Conservation (phyloP, 2,113 vertebrate genomes). For the Erpornis zantholeuca region DNA sequence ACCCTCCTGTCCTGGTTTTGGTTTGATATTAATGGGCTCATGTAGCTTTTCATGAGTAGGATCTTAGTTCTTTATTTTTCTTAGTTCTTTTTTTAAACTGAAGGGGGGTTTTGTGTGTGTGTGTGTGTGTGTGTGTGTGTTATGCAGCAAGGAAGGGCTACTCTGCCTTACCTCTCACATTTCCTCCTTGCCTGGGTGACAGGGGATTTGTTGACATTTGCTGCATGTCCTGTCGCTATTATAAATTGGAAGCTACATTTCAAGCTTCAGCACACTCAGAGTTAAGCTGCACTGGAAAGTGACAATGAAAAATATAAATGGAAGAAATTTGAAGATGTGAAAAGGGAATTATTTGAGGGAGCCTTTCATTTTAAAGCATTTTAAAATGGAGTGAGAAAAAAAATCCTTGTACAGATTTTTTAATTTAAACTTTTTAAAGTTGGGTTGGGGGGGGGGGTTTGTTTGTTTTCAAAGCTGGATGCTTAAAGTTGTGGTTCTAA, state of each 20-base stretch:
- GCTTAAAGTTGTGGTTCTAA: not conserved
- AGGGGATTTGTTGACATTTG: conserved; percentile 77
- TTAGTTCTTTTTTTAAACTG: not conserved
- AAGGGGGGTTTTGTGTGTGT: not conserved
- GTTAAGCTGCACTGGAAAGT: conserved; percentile 69
- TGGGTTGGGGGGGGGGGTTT: fast-evolving
- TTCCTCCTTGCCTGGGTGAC: conserved; percentile 56
- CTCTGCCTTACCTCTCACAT: conserved; percentile 59
- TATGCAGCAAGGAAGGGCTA: conserved; percentile 27
- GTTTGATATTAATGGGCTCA: conserved; percentile 13
- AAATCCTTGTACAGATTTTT: not conserved
- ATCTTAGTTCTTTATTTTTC: not conserved
- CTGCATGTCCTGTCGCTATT: conserved; percentile 71
- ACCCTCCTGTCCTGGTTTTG: not conserved
- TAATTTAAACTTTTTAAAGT: not conserved
- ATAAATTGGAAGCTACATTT: conserved; percentile 71
- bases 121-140: not conserved
- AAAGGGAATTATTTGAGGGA: not conserved
- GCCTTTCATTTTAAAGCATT: not conserved
- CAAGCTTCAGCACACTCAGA: conserved; percentile 74
- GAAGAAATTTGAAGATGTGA: conserved; percentile 47
- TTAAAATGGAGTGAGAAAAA: not conserved
- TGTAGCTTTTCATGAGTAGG: not conserved
- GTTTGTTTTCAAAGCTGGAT: not conserved
- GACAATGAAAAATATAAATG: conserved; percentile 54